Evolutionary conservation across 2,797 vertebrate species (phyloP), one percentile per base, ranked within the genome.

Genomic region (Lagocephalus sceleratus): DNA sequence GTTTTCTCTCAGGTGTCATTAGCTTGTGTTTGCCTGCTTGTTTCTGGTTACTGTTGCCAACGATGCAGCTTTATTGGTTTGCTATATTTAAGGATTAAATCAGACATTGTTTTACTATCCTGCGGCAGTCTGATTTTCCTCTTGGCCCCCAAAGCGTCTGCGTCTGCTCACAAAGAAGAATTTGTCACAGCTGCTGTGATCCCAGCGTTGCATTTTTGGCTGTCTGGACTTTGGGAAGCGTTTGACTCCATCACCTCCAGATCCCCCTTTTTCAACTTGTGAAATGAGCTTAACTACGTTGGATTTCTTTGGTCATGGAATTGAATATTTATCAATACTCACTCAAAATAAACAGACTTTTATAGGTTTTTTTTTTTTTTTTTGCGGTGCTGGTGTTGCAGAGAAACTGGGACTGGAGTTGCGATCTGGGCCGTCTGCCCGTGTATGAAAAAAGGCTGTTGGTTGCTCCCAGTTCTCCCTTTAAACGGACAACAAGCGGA

Each of bases 401-500:
- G 66, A 54, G 60, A 26, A 55, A 58, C 59, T 26, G 40, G 25
- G 53, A 20, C 55, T 54, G 49, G 69, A 46, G 59, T 54, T 63
- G 12, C 23, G 60, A 54, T 73, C 61, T 56, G 68, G 73, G 73
- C 63, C 73, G 29, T 40, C 47, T 61, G 80, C 73, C 73, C 66
- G 64, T 56, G 47, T 52, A 44, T 54, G 63, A 58, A 59, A 10
- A 51, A 29, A 51, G 58, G 46, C 63, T 14, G 21, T 53, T 3
- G 25, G 57, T 64, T 68, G 51, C 68, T 79, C 68, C 48, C 38
- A 51, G 57, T 57, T 65, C 58, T 61, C 54, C 47, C 62, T 54
- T 78, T 70, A 61, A 73, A 68, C 62, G 65, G 71, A 71, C 58
- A 58, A 57, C 38, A 5, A 17, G 54, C 62, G 48, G 63, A 81